Evolutionary conservation across 2,113 vertebrate species (phyloP).

Genomic region (Neotoma lepida): DNA sequence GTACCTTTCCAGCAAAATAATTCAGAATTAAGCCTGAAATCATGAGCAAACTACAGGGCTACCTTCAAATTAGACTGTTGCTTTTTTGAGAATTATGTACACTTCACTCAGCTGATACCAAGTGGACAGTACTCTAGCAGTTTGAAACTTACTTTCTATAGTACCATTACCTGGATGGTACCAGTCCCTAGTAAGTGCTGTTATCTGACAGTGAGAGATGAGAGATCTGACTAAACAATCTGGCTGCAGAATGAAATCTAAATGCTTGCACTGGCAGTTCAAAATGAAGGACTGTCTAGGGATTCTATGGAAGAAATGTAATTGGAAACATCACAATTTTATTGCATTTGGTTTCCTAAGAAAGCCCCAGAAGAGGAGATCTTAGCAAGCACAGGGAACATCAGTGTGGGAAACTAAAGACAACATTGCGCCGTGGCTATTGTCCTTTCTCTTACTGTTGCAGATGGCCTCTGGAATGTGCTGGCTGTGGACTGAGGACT

Average conservation of each 20-base stretch:
- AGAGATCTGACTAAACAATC: neutral
- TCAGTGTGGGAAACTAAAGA: neutral
- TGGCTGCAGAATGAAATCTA: slow-evolving; percentile 6
- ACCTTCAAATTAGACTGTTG: slow-evolving; percentile 16
- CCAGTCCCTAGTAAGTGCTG: neutral
- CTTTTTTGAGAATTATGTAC: slow-evolving; percentile 13
- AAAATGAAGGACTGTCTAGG: neutral
- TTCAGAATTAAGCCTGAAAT: slow-evolving; percentile 46
- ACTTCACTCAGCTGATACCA: slow-evolving; percentile 8
- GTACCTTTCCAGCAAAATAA: slow-evolving; percentile 1
- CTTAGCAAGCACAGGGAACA: neutral
- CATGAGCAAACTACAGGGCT: neutral
- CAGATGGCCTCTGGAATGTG: neutral
- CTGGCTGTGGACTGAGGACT: neutral
- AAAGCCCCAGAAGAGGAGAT: neutral
- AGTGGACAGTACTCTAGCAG: neutral
- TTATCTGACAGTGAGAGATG: slow-evolving; percentile 3
- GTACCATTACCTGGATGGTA: neutral
- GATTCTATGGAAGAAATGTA: neutral
- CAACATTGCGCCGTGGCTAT: neutral
- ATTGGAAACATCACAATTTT: neutral
- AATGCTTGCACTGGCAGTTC: neutral
- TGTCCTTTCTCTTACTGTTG: neutral
- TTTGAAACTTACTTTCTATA: neutral
- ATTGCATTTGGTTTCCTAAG: neutral